Evolutionary conservation across 2,888 invertebrate genomes (phyloP).

Genomic region (Diarsia dahlii): DNA sequence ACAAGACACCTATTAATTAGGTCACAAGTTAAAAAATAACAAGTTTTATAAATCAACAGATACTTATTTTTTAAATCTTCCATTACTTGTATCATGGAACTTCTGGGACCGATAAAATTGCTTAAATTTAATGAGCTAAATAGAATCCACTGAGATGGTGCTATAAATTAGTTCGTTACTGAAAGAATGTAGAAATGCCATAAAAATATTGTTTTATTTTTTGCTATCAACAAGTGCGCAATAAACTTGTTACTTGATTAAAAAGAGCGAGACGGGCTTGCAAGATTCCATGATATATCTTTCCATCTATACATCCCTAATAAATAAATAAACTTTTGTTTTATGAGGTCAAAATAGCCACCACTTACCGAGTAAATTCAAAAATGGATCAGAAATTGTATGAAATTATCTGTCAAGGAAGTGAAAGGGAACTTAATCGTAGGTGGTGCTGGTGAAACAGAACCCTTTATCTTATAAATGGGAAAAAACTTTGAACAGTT

Average conservation of each 20-base stretch:
- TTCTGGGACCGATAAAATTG: neutral
- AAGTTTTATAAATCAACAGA: neutral
- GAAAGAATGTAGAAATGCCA: neutral
- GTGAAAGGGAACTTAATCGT: too few relatives aligned
- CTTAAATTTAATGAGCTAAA: neutral
- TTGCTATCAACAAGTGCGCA: neutral
- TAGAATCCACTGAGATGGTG: neutral
- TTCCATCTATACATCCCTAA: neutral
- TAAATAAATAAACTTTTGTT: too few relatives aligned
- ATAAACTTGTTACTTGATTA: neutral
- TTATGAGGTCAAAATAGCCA: too few relatives aligned
- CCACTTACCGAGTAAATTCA: too few relatives aligned
- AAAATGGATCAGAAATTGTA: too few relatives aligned
- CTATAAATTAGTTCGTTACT: neutral
- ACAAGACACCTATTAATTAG: neutral
- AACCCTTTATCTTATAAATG: too few relatives aligned
- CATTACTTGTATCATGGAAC: neutral
- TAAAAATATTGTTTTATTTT: neutral
- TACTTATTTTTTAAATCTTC: neutral
- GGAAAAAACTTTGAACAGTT: too few relatives aligned
- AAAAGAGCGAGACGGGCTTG: neutral
- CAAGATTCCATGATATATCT: neutral
- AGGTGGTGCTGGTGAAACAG: too few relatives aligned
- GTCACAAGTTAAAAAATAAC: neutral
- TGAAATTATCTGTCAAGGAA: too few relatives aligned